Conservation (phyloP, 2,113 vertebrate species). For the Suricata suricatta region DNA sequence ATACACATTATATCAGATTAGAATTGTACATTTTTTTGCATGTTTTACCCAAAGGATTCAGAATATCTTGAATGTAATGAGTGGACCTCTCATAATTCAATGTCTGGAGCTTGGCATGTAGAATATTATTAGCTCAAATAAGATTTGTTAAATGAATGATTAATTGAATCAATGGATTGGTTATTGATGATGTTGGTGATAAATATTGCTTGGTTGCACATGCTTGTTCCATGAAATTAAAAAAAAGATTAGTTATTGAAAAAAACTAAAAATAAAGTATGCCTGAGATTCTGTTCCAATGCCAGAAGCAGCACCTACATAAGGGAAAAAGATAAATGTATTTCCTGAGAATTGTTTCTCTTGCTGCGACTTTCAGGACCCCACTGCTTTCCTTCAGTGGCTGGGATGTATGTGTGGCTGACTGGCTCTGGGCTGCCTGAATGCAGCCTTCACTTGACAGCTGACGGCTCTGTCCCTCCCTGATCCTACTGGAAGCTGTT, state of each 20-base stretch:
- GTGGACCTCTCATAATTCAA: not conserved
- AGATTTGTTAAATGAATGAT: not conserved
- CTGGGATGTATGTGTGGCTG: rapidly evolving
- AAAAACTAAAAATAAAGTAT: not conserved
- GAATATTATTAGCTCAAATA: not conserved
- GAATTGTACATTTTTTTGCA: not conserved
- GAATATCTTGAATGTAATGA: not conserved
- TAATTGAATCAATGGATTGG: not conserved
- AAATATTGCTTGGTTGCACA: not conserved
- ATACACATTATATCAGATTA: not conserved
- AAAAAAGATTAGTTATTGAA: not conserved
- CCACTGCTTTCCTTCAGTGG: not conserved
- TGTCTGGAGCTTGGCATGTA: not conserved
- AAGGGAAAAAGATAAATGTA: not conserved
- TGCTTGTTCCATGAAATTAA: not conserved
- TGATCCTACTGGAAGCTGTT: not conserved
- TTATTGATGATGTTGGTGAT: not conserved
- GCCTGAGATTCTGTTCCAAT: not conserved
- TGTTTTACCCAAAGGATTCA: not conserved
- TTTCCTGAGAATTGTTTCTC: not conserved
- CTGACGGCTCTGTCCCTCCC: not conserved
- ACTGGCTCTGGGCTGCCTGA: not conserved
- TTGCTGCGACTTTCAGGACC: not conserved
- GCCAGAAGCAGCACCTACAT: not conserved
- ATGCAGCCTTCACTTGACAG: not conserved